These are phyloP conservation scores for Erynnis tages DNA, from an alignment of 2,888 invertebrate genomes.

Conservation along the genomic window DNA sequence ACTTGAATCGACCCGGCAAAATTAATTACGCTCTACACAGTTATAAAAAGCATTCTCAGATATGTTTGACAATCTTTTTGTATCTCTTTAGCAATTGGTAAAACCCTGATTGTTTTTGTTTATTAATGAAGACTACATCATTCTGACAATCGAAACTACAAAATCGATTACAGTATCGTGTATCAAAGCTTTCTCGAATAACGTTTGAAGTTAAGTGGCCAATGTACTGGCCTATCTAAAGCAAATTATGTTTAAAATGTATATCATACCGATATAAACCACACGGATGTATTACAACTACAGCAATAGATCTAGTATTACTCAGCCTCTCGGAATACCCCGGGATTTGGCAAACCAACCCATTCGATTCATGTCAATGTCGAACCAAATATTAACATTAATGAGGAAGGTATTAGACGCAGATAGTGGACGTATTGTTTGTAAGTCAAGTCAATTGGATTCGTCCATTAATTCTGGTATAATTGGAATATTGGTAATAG, in stretches of 20 bases:
- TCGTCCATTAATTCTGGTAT: slow-evolving; percentile 3
- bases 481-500: not conserved
- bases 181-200: too few species aligned
- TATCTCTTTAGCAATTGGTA: too few species aligned
- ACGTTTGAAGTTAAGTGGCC: too few species aligned
- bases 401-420: slow-evolving; percentile 5
- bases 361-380: slow-evolving; percentile 47
- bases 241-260: too few species aligned
- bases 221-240: too few species aligned
- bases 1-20: too few species aligned
- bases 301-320: slow-evolving; percentile 31
- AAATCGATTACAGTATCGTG: too few species aligned
- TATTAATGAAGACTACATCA: too few species aligned
- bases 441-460: not conserved
- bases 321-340: slow-evolving; percentile 47
- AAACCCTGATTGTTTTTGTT: too few species aligned
- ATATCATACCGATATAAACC: not conserved
- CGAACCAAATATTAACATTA: slow-evolving; percentile 27
- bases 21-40: too few species aligned
- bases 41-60: not conserved
- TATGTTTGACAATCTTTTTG: slow-evolving; percentile 13
- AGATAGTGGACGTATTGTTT: slow-evolving; percentile 16
- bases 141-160: too few species aligned
- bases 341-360: slow-evolving; percentile 42
- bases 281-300: not conserved